A percentile compares a stretch with the other conserved stretches of the same genome.
Evolutionary conservation across 1,140 invertebrate genomes (phyloP).

Genomic region (Ephestia elutella): DNA sequence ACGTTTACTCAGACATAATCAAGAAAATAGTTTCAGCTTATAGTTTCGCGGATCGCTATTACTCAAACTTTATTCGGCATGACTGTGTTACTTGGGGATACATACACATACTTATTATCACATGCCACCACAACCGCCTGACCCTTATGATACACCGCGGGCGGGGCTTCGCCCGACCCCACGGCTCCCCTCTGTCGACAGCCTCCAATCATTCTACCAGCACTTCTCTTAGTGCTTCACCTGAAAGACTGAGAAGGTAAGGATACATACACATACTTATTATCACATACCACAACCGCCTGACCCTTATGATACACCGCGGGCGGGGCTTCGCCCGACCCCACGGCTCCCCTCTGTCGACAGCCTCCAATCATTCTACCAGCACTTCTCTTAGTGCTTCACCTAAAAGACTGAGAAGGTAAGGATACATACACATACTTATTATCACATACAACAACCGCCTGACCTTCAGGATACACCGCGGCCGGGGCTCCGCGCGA

Average conservation of each 20-base stretch:
- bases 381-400: conserved; percentile 75
- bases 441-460: conserved; percentile 91
- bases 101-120: too few species aligned
- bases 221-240: conserved; percentile 75
- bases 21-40: too few species aligned
- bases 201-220: conserved; percentile 76
- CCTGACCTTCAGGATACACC: conserved; percentile 92
- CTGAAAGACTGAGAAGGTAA: conserved; percentile 67
- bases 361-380: conserved; percentile 75
- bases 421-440: conserved; percentile 10
- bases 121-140: conserved; percentile 90
- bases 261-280: not conserved
- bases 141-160: conserved; percentile 93
- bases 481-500: conserved; percentile 76
- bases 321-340: conserved; percentile 74
- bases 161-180: conserved; percentile 70
- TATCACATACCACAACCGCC: conserved; percentile 90
- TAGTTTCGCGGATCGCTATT: too few species aligned
- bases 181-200: conserved; percentile 77
- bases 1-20: too few species aligned
- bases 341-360: conserved; percentile 76
- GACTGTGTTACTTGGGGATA: too few species aligned
- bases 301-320: conserved; percentile 93
- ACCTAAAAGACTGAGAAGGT: conserved; percentile 70
- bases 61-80: too few species aligned